These are phyloP conservation scores for Dolichallabes microphthalmus DNA, from an alignment of 2,113 vertebrate genomes.

Conservation along the genomic window DNA sequence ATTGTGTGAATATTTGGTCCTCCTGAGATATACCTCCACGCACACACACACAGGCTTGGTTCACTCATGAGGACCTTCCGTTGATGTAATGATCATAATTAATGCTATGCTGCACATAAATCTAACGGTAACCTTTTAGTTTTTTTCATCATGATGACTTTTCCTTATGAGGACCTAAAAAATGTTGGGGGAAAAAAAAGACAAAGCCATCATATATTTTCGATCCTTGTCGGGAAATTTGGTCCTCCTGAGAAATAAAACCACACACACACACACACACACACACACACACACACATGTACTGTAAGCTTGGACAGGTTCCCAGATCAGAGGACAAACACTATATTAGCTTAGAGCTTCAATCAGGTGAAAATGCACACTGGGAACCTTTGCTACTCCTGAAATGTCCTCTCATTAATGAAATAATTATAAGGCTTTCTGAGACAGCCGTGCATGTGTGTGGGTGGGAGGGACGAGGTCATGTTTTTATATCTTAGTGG, in stretches of 20 bases:
- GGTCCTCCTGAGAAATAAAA: background rate
- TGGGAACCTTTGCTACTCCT: background rate
- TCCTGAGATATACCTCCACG: too few species aligned
- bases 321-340: constrained; percentile 25
- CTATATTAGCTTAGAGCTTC: background rate
- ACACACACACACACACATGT: too few species aligned
- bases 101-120: background rate
- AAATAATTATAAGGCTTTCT: background rate
- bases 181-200: background rate
- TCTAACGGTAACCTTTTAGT: background rate
- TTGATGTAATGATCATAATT: background rate
- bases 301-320: background rate
- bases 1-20: too few species aligned
- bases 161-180: background rate
- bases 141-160: background rate
- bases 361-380: background rate
- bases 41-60: background rate
- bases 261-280: background rate
- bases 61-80: background rate
- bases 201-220: background rate
- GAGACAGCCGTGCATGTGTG: background rate
- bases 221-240: background rate
- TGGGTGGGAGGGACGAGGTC: background rate
- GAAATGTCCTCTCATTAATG: background rate
- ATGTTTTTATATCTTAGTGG: background rate